Evolutionary conservation across 2,797 vertebrate species (phyloP).

Genomic region (Hyperoplus lanceolatus): DNA sequence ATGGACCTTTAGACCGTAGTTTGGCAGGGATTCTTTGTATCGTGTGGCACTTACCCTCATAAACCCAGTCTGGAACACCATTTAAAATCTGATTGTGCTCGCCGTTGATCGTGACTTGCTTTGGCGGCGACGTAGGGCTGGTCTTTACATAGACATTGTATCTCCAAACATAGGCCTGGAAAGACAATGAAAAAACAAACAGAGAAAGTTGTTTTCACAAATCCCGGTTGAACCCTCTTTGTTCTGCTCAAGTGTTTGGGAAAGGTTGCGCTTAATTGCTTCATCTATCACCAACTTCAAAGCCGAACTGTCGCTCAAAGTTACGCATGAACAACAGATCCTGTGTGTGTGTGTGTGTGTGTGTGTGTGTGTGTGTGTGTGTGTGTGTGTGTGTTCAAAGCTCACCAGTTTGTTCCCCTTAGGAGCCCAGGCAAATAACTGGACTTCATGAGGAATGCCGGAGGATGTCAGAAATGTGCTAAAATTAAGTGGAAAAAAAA

Average conservation of each 20-base stretch:
- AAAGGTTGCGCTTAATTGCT: conserved; percentile 1
- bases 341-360: background rate
- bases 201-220: background rate
- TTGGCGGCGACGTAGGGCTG: conserved; percentile 73
- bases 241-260: conserved; percentile 29
- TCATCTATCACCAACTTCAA: conserved; percentile 32
- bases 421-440: conserved; percentile 93
- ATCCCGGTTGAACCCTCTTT: background rate
- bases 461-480: conserved; percentile 61
- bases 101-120: conserved; percentile 88
- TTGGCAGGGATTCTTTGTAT: background rate
- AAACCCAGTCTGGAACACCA: conserved; percentile 97
- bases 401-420: conserved; percentile 93
- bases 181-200: conserved; percentile 8
- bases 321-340: background rate
- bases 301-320: conserved; percentile 6
- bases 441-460: conserved; percentile 88
- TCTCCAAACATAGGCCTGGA: conserved; percentile 91
- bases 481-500: background rate
- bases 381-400: conserved; percentile 4
- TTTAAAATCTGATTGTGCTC: conserved; percentile 90
- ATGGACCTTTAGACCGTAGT: background rate
- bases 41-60: conserved; percentile 88
- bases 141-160: conserved; percentile 92
- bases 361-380: background rate